A percentile compares a stretch with the other conserved stretches of the same genome.
These are phyloP conservation scores for Amorpha juglandis DNA, from an alignment of 2,888 invertebrate species.

Conservation along the genomic window DNA sequence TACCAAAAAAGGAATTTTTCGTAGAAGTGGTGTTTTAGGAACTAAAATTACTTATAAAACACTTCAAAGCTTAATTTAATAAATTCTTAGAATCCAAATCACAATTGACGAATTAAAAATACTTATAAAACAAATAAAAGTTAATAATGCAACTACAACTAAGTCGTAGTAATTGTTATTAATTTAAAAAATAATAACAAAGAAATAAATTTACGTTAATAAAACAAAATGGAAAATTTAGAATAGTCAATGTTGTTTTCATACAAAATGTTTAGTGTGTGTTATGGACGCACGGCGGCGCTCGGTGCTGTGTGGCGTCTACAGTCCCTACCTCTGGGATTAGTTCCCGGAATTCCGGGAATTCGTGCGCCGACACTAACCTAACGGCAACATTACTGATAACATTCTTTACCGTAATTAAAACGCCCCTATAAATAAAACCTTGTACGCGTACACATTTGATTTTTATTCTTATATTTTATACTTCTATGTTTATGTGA, in stretches of 20 bases:
- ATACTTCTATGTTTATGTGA: not conserved
- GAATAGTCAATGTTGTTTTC: not conserved
- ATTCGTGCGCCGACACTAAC: slow-evolving; percentile 38
- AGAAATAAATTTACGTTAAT: too few relatives aligned
- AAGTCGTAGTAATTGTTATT: too few relatives aligned
- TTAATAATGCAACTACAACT: too few relatives aligned
- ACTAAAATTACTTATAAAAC: too few relatives aligned
- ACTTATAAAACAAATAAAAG: too few relatives aligned
- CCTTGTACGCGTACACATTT: slow-evolving; percentile 15
- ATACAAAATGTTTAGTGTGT: not conserved
- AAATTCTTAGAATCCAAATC: too few relatives aligned
- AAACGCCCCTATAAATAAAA: slow-evolving; percentile 26
- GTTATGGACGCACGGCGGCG: slow-evolving; percentile 25
- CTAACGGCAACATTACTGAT: slow-evolving; percentile 33
- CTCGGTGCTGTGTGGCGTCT: slow-evolving; percentile 43
- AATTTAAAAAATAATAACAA: too few relatives aligned
- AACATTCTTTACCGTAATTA: slow-evolving; percentile 34
- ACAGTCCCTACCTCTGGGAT: slow-evolving; percentile 44
- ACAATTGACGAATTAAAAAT: too few relatives aligned
- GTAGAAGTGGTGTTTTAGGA: too few relatives aligned
- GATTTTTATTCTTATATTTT: slow-evolving; percentile 11
- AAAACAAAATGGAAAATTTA: not conserved
- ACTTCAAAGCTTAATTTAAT: too few relatives aligned
- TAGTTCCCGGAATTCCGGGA: slow-evolving; percentile 49
- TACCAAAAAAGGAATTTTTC: too few relatives aligned